Evolutionary conservation across 35 echinoderm and acorn worm genomes (phyloP).

Genomic region (Patiria miniata): DNA sequence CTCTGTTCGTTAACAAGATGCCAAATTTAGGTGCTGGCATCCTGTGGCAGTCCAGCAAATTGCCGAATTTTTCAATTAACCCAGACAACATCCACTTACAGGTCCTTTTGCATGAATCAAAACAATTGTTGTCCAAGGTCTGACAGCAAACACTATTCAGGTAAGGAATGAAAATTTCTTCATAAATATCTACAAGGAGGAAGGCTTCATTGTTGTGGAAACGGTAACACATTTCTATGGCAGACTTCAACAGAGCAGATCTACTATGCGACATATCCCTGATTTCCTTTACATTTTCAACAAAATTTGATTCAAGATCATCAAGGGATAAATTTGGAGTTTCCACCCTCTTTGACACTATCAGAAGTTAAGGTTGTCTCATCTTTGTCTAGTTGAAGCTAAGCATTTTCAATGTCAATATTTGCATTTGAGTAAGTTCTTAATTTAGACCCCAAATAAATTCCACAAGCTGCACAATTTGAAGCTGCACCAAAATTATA

Average conservation of each 20-base stretch:
- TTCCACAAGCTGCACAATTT: constrained; percentile 1
- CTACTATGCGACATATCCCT: neutral
- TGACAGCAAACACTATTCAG: neutral
- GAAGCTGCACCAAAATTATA: neutral
- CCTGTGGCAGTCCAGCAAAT: neutral
- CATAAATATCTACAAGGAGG: constrained; percentile 14
- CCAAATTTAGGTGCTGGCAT: neutral
- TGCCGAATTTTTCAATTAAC: neutral
- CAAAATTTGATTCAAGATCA: neutral
- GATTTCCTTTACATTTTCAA: neutral
- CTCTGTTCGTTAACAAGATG: constrained; percentile 9
- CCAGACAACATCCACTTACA: constrained; percentile 8
- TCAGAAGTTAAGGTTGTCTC: neutral
- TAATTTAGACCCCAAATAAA: neutral
- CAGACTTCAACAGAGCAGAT: neutral
- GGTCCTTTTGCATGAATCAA: neutral
- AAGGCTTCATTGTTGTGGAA: constrained; percentile 20
- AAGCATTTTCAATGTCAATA: constrained; percentile 11
- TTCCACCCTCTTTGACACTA: neutral
- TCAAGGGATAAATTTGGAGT: neutral
- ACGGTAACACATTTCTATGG: neutral
- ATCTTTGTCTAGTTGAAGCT: neutral
- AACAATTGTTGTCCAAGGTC: neutral
- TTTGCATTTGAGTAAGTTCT: neutral
- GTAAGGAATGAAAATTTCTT: constrained; percentile 2